phyloP scores from a whole-genome alignment of 2,797 vertebrate genomes.

The Artibeus lituratus region DNA sequence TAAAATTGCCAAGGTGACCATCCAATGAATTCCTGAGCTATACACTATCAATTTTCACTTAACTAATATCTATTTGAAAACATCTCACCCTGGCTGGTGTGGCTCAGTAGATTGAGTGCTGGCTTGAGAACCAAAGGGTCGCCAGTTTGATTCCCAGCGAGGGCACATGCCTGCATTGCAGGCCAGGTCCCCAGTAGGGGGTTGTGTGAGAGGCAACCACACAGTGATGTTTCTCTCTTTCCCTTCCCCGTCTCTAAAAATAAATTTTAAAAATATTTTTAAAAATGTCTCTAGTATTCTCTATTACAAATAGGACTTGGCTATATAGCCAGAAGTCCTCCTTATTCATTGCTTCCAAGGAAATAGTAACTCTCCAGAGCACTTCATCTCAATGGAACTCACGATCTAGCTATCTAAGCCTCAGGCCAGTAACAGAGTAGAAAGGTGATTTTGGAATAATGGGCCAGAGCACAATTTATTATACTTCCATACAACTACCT shows the following conservation, averaged over 20 bases:
- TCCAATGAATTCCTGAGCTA: neutral
- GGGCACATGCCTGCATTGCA: too few species aligned
- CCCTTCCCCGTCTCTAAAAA: too few species aligned
- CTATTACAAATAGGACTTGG: neutral
- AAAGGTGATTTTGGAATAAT: neutral
- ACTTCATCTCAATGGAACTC: neutral
- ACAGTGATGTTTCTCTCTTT: too few species aligned
- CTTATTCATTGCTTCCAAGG: neutral
- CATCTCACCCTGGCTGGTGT: neutral
- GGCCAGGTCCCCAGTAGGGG: too few species aligned
- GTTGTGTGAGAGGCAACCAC: too few species aligned
- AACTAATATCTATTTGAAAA: slow-evolving; percentile 48
- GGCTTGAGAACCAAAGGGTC: too few species aligned
- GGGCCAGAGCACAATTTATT: neutral
- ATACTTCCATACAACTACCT: slow-evolving; percentile 44
- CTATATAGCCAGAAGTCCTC: neutral
- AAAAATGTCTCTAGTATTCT: slow-evolving; percentile 31
- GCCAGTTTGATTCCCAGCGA: too few species aligned
- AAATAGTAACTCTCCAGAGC: neutral
- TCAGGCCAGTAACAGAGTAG: neutral
- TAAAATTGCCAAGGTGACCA: slow-evolving; percentile 4
- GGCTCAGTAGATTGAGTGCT: too few species aligned
- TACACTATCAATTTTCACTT: slow-evolving; percentile 12
- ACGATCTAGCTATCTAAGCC: neutral
- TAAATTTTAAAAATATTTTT: too few species aligned